Evolutionary conservation across 1,140 invertebrate species (phyloP), one percentile per base, ranked within the genome.

Genomic region (Homarus americanus): DNA sequence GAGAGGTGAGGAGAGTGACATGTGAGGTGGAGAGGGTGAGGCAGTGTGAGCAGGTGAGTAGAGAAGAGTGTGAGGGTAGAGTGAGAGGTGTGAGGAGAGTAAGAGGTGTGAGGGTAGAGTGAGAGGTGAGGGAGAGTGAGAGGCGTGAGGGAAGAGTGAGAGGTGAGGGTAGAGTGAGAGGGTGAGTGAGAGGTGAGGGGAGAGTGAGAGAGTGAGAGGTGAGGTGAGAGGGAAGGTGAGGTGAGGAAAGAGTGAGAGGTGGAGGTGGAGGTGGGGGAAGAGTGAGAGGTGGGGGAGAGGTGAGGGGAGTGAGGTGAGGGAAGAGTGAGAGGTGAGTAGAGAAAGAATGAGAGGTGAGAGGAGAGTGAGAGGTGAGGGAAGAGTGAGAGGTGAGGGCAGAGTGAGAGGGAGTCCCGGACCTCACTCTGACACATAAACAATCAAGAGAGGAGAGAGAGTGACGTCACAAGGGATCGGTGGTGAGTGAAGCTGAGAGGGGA

Each of bases 291-390:
- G 32, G 5, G n/a, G 12, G 24, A 12, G 3, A 41, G 5, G 41
- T 41, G 10, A 49, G 24, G 24, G 12, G 36, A 79, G 4, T 10
- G 17, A n/a, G 0, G 36, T 32, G 24, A 44, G 41, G 36, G 41
- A 20, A 44, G 76, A 20, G 41, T 17, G 38, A 41, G 76, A 41
- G 36, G 38, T 20, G 38, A 20, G n/a, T 32, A 79, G 38, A 79
- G 36, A 79, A 38, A 41, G 76, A 79, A 20, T 36, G 36, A 79
- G 76, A 79, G 76, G 38, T 34, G 41, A 38, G 24, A 38, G 41
- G 76, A 79, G 76, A 38, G 38, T 17, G 38, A 79, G 76, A 79
- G 0, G 36, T 32, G 24, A 44, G 41, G 36, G 41, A 20, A 44
- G 76, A 20, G 41, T 17, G 38, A 41, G 76, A 41, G 36, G 38